phyloP scores from a whole-genome alignment of 2,888 invertebrate species.

The Callosobruchus maculatus region DNA sequence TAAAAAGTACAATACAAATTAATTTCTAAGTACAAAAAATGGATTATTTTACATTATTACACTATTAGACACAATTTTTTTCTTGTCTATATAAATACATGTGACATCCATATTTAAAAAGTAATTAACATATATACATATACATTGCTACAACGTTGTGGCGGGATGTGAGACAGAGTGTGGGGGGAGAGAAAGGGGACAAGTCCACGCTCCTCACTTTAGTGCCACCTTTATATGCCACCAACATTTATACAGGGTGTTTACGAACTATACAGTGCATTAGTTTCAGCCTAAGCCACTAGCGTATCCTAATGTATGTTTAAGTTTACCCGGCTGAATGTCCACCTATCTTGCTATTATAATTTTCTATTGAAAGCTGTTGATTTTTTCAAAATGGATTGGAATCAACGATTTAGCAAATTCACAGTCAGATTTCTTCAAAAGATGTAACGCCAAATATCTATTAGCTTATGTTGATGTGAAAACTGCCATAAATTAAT shows the following conservation, averaged over 20 bases:
- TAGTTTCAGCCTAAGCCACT: too few species aligned
- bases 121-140: constrained; percentile 20
- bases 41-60: constrained; percentile 44
- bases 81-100: constrained; percentile 39
- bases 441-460: too few species aligned
- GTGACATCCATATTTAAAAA: constrained; percentile 37
- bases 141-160: background rate
- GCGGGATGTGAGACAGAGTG: background rate
- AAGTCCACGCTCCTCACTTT: background rate
- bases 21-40: constrained; percentile 41
- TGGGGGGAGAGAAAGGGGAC: background rate
- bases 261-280: background rate
- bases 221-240: background rate
- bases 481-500: too few species aligned
- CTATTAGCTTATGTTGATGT: too few species aligned
- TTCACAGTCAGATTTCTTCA: too few species aligned
- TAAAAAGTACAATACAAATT: constrained; percentile 36
- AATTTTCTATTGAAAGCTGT: too few species aligned
- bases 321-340: too few species aligned
- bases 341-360: too few species aligned
- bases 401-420: too few species aligned
- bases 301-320: too few species aligned
- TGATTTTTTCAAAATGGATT: too few species aligned
- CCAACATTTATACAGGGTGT: background rate
- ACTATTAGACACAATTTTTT: constrained; percentile 26